Percentiles rank a stretch among this genome's conserved stretches.
phyloP scores from a whole-genome alignment of 1,140 invertebrate species.

The Mycetomoellerius zeteki region DNA sequence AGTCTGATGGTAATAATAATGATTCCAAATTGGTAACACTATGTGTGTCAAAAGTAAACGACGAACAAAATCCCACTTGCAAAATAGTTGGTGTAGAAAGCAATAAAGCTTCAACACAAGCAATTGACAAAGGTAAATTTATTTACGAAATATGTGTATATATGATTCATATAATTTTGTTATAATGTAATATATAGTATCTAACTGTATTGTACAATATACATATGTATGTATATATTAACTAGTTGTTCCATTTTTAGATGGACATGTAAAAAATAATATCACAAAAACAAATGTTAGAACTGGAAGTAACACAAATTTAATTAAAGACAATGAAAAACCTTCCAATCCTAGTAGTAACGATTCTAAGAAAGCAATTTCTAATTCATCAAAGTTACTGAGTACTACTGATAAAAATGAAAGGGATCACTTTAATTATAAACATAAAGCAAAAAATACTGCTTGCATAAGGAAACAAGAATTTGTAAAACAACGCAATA shows the following conservation, averaged over 20 bases:
- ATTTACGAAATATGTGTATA: not conserved
- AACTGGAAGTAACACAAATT: conserved; percentile 24
- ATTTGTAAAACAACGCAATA: conserved; percentile 62
- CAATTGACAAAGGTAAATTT: conserved; percentile 32
- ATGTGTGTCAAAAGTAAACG: conserved; percentile 14
- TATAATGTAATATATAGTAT: not conserved
- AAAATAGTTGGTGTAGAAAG: conserved; percentile 36
- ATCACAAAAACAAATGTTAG: conserved; percentile 51
- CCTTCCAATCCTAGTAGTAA: conserved; percentile 22
- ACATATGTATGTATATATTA: not conserved
- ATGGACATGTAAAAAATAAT: not conserved
- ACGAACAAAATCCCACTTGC: conserved; percentile 23
- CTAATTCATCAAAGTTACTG: not conserved
- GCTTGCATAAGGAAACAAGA: conserved; percentile 71
- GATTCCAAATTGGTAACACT: conserved; percentile 68
- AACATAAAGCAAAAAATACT: conserved; percentile 57
- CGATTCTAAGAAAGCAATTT: conserved; percentile 35
- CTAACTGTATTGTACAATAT: not conserved
- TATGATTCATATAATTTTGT: not conserved
- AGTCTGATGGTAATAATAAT: conserved; percentile 64
- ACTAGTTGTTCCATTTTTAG: not conserved
- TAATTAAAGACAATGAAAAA: conserved; percentile 39
- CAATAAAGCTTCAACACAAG: not conserved
- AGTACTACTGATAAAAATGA: conserved; percentile 30
- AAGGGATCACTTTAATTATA: conserved; percentile 42